phyloP scores from a whole-genome alignment of 2,888 invertebrate genomes.

The Limnephilus auricula region DNA sequence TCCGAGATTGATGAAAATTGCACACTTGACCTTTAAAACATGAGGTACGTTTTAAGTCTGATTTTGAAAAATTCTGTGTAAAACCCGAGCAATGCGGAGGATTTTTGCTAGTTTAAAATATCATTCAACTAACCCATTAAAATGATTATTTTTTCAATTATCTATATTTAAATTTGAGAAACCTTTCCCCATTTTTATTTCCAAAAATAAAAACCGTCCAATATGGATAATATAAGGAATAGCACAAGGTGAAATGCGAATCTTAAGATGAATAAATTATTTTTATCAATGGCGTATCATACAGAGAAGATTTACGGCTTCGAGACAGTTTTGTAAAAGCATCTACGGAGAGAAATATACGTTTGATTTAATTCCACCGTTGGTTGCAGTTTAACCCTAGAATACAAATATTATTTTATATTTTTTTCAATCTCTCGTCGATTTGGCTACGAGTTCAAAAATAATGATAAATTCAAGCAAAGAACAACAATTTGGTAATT shows the following conservation, averaged over 20 bases:
- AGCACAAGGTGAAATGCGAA: background rate
- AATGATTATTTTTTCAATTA: background rate
- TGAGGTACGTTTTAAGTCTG: too few species aligned
- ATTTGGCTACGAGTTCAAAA: too few species aligned
- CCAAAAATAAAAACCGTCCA: background rate
- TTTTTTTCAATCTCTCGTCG: too few species aligned
- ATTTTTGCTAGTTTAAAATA: background rate
- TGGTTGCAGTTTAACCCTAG: background rate
- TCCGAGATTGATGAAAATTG: too few species aligned
- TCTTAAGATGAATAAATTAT: background rate
- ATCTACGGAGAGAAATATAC: background rate
- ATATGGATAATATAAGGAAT: background rate
- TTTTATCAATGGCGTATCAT: background rate
- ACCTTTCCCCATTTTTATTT: background rate
- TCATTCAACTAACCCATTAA: background rate
- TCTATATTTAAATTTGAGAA: background rate
- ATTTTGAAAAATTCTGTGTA: too few species aligned
- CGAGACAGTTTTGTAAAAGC: background rate
- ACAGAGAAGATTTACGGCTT: background rate
- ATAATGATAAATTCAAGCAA: too few species aligned
- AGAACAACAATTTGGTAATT: too few species aligned
- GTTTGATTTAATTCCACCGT: background rate
- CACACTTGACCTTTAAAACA: too few species aligned
- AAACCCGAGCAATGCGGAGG: too few species aligned
- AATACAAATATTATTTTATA: too few species aligned